phyloP scores from a whole-genome alignment of 2,888 invertebrate genomes.

The Cerceris ruficornis region DNA sequence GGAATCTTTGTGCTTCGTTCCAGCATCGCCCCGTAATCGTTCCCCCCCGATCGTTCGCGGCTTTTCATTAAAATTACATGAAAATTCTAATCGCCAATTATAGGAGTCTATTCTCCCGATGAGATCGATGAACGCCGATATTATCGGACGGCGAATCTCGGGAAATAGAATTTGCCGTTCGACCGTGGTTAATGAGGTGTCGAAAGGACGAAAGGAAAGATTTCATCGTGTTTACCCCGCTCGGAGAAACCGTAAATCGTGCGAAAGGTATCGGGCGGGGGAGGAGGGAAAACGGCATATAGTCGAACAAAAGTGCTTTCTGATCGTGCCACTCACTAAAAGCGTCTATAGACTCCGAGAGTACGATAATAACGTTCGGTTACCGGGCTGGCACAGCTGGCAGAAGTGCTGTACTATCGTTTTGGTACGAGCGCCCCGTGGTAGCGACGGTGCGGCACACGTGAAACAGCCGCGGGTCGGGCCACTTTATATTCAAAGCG shows the following conservation, averaged over 20 bases:
- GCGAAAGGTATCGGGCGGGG: background rate
- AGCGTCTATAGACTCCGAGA: slow-evolving; percentile 60
- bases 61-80: slow-evolving; percentile 1
- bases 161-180: too few relatives aligned
- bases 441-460: slow-evolving; percentile 53
- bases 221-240: background rate
- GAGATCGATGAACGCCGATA: background rate
- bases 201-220: background rate
- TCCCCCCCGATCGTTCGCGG: background rate
- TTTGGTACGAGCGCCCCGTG: slow-evolving; percentile 44
- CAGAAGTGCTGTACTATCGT: slow-evolving; percentile 56
- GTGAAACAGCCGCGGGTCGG: slow-evolving; percentile 61
- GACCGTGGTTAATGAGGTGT: background rate
- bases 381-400: slow-evolving; percentile 65
- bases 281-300: background rate
- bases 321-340: slow-evolving; percentile 61
- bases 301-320: slow-evolving; percentile 57
- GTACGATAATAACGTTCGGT: slow-evolving; percentile 68
- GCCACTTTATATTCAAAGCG: slow-evolving; percentile 80
- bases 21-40: background rate
- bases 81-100: background rate
- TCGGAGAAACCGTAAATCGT: background rate
- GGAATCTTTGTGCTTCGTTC: slow-evolving; percentile 14
- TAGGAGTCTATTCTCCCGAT: background rate
- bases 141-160: background rate